phyloP scores from a whole-genome alignment of 2,113 vertebrate genomes.

The Alethe diademata region DNA sequence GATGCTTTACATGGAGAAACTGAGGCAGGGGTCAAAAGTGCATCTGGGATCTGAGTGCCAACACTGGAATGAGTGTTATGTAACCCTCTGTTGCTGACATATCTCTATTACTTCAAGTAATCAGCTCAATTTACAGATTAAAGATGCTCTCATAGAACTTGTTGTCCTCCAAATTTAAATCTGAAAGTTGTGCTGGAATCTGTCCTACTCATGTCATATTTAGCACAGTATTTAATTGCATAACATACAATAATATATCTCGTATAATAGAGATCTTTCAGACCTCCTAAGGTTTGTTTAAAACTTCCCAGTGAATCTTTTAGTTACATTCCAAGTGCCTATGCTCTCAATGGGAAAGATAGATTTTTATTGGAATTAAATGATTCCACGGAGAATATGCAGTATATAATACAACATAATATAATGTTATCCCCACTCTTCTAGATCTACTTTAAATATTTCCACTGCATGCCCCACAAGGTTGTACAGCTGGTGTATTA shows the following conservation, averaged over 20 bases:
- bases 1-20: neutral
- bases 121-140: neutral
- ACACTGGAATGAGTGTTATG: rapidly evolving
- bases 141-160: neutral
- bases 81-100: rapidly evolving
- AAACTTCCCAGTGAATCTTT: neutral
- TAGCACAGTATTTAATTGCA: neutral
- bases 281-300: neutral
- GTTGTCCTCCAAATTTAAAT: neutral
- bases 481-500: neutral
- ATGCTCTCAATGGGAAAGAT: neutral
- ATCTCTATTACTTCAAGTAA: neutral
- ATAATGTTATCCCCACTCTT: neutral
- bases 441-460: neutral
- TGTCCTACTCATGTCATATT: neutral
- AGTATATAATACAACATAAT: neutral
- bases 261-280: neutral
- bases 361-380: neutral
- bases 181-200: neutral
- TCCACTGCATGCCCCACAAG: neutral
- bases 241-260: neutral
- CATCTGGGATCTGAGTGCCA: neutral
- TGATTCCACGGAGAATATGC: neutral
- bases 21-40: conserved; percentile 33
- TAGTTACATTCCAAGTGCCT: neutral